phyloP scores from a whole-genome alignment of 1,140 invertebrate species.

The Drosophila orosa region DNA sequence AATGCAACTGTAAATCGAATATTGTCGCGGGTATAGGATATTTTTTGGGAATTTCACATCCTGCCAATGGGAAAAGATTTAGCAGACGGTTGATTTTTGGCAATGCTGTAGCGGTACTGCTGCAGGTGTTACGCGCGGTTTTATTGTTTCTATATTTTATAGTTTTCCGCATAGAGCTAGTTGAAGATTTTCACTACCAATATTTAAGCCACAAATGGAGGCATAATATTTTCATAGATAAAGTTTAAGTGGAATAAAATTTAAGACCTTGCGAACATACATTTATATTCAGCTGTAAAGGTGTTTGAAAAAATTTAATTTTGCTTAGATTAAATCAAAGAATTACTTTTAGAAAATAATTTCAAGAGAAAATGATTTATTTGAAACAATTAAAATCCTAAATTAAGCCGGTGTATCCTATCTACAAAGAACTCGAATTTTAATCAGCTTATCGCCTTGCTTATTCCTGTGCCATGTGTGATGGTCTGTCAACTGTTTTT shows the following conservation, averaged over 20 bases:
- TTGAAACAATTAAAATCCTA: too few relatives aligned
- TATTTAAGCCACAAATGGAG: not conserved
- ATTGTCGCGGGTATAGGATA: conserved; percentile 7
- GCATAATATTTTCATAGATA: not conserved
- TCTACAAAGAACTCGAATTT: conserved; percentile 1
- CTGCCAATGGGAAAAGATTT: conserved; percentile 9
- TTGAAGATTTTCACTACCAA: not conserved
- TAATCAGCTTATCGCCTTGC: conserved; percentile 6
- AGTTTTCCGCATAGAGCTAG: not conserved
- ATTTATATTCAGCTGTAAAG: too few relatives aligned
- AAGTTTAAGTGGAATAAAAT: not conserved
- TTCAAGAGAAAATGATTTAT: too few relatives aligned
- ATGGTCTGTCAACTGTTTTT: conserved; percentile 57
- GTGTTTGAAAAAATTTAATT: too few relatives aligned
- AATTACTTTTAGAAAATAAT: too few relatives aligned
- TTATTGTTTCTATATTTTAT: conserved; percentile 6
- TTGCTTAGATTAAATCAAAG: too few relatives aligned
- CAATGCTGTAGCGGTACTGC: not conserved
- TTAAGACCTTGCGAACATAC: too few relatives aligned
- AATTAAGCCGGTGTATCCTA: too few relatives aligned
- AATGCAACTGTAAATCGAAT: conserved; percentile 42
- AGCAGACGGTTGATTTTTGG: conserved; percentile 19
- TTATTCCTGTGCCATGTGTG: conserved; percentile 3
- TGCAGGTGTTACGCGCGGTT: not conserved
- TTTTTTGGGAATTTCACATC: conserved; percentile 20